Base-by-base conservation (phyloP, 2,888 invertebrate genomes). In the Drepana falcataria region DNA sequence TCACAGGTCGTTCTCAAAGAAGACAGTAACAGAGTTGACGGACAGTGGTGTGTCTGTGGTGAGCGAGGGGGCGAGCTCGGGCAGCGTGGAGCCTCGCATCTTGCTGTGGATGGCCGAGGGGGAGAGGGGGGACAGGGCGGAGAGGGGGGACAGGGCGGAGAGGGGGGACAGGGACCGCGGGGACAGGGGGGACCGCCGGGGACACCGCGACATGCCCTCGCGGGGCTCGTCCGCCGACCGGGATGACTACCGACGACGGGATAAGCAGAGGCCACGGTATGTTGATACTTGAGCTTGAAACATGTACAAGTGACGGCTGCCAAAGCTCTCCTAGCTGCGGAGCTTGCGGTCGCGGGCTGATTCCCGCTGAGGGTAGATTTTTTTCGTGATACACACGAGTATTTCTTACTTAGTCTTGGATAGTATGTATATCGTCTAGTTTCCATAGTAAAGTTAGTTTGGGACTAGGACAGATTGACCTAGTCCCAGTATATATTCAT, bases 1-100 rank as follows among this genome's bases (percentile, higher is more conserved):
- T 7, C 47, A n/a, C 47, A 92, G 93, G 73, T 93, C 94, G 49
- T 92, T 92, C 59, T 93, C 93, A 35, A 95, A 94, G 88, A 94
- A 94, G 77, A 93, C 94, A 35, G 92, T 93, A 71, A 94, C 94
- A 48, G 95, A 95, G 77, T 83, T 95, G 71, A 95, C 95, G 3
- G 96, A 96, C 86, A 95, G 95, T 79, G 95, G 95, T 51, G 95
- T 95, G 71, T 95, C 95, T 56, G 95, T 95, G 51, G 94, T 95
- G 54, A 94, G 94, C 59, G 94, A 94, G 69, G 92, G 92, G n/a
- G 91, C 92, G 5, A 63, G 66, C 59, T 64, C 61, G 52, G 75
- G 64, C 52, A 72, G 70, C 60, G 77, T 73, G 54, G 84, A 83
- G 73, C 82, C 83, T 48, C 80, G 87, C 58, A 75, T 91, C 57